Conservation (phyloP, 2,113 vertebrate genomes). For the Athene noctua region DNA sequence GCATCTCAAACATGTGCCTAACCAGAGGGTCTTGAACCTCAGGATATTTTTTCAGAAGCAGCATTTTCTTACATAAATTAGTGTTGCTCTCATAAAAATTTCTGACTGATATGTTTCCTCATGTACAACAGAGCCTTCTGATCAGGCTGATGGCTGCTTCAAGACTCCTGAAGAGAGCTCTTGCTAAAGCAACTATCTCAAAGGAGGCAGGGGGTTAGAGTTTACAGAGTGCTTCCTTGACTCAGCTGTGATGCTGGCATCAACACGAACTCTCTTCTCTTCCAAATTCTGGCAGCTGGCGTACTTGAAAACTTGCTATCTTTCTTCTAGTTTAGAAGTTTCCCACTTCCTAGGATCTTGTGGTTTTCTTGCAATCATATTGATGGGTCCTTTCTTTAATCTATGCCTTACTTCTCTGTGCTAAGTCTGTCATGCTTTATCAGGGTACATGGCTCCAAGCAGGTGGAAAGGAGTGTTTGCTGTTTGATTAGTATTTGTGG, state of each 20-base stretch:
- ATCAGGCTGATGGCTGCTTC: not conserved
- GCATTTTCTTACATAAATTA: not conserved
- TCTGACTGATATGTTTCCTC: not conserved
- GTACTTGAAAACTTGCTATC: not conserved
- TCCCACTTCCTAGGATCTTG: not conserved
- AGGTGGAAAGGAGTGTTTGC: not conserved
- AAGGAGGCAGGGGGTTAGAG: not conserved
- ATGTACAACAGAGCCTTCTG: not conserved
- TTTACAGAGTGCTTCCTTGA: not conserved
- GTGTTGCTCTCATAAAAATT: not conserved
- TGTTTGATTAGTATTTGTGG: not conserved
- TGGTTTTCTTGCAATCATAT: not conserved
- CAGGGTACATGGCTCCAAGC: not conserved
- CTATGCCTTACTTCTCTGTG: not conserved
- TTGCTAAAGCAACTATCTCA: not conserved
- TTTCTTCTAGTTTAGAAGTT: not conserved
- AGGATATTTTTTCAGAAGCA: not conserved
- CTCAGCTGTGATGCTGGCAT: not conserved
- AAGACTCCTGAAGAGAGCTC: not conserved
- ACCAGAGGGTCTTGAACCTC: not conserved
- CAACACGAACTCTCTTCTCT: not conserved
- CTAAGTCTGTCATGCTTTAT: not conserved
- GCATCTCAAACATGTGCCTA: not conserved
- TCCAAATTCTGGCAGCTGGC: not conserved
- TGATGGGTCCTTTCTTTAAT: not conserved